Percentiles rank a stretch among this genome's conserved stretches.
phyloP scores from a whole-genome alignment of 2,797 vertebrate genomes.

The Scolopax bukidnonensis region DNA sequence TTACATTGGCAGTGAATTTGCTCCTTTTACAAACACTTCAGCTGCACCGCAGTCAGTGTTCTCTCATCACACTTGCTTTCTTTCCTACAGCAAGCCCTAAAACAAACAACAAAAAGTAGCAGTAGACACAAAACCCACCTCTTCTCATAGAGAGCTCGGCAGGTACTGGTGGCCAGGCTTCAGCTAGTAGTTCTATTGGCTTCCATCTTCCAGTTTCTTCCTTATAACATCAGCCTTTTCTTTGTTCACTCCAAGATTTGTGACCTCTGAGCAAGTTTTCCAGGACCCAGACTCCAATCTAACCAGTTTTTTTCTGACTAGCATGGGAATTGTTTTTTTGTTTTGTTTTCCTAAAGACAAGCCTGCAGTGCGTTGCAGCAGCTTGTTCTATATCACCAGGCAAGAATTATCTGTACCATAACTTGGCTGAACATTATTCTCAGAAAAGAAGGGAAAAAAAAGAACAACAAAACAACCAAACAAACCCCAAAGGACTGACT shows the following conservation, averaged over 20 bases:
- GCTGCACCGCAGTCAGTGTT: background rate
- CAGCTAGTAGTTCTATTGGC: background rate
- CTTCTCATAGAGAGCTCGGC: background rate
- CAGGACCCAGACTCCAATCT: background rate
- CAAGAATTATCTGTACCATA: background rate
- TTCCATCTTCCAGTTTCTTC: background rate
- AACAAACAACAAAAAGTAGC: slow-evolving; percentile 6
- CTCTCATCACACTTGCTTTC: slow-evolving; percentile 11
- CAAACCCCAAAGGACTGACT: background rate
- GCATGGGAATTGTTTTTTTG: background rate
- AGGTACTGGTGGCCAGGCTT: background rate
- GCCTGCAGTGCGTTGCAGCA: background rate
- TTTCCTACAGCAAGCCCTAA: slow-evolving; percentile 3
- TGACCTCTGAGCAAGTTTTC: background rate
- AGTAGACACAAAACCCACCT: background rate
- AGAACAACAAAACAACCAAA: background rate
- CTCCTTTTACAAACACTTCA: slow-evolving; percentile 23
- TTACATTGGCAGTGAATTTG: slow-evolving; percentile 19
- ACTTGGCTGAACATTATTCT: background rate
- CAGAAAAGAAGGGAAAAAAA: background rate
- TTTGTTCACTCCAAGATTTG: background rate
- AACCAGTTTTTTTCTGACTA: background rate
- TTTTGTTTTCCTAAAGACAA: background rate
- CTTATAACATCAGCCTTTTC: background rate
- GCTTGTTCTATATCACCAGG: background rate